phyloP scores from a whole-genome alignment of 2,888 invertebrate species.

The Eupithecia exiguata region DNA sequence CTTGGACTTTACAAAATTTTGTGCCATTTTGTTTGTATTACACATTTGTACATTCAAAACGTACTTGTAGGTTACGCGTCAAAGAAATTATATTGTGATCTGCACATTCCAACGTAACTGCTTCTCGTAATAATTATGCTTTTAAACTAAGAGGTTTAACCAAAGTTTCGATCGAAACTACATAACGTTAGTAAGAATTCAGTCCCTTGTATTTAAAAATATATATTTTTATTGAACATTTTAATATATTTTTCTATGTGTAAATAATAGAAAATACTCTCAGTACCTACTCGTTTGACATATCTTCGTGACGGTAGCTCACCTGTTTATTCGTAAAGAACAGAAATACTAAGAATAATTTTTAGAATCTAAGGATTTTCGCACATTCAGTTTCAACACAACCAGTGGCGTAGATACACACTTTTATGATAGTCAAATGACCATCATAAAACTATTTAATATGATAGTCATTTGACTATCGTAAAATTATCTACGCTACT shows the following conservation, averaged over 20 bases:
- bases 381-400: background rate
- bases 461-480: background rate
- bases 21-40: constrained; percentile 76
- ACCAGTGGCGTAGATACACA: too few relatives aligned
- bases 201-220: constrained; percentile 58
- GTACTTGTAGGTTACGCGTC: constrained; percentile 39
- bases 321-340: constrained; percentile 35
- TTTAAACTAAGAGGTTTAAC: constrained; percentile 43
- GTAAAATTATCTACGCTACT: constrained; percentile 4
- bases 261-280: constrained; percentile 62
- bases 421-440: too few relatives aligned
- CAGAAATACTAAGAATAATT: constrained; percentile 31
- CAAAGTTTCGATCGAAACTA: constrained; percentile 57
- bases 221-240: constrained; percentile 68
- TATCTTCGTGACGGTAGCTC: constrained; percentile 49
- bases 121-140: constrained; percentile 38
- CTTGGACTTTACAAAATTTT: constrained; percentile 64
- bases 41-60: constrained; percentile 55
- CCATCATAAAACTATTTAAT: too few relatives aligned
- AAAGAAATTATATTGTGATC: constrained; percentile 61
- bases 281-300: constrained; percentile 60
- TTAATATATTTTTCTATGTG: constrained; percentile 76
- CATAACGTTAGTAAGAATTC: constrained; percentile 50
- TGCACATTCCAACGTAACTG: constrained; percentile 63
- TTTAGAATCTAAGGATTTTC: constrained; percentile 17